A percentile compares a stretch with the other conserved stretches of the same genome.
Conservation (phyloP, 2,797 vertebrate species). For the Geotrypetes seraphini region DNA sequence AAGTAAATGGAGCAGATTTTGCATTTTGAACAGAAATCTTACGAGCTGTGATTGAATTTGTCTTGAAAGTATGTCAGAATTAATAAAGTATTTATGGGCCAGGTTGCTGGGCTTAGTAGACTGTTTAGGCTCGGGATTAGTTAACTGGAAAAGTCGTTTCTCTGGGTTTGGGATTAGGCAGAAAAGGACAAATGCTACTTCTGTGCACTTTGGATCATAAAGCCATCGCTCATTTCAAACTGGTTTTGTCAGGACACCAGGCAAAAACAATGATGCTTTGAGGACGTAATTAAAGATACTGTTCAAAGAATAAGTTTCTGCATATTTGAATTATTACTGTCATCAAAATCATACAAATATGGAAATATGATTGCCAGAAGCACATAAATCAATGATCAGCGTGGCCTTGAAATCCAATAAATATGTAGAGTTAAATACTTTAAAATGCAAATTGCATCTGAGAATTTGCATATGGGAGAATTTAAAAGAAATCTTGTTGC, state of each 20-base stretch:
- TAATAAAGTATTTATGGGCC: slow-evolving; percentile 81
- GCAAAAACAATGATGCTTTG: slow-evolving; percentile 95
- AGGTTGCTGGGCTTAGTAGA: slow-evolving; percentile 70
- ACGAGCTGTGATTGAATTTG: slow-evolving; percentile 89
- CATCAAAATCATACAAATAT: slow-evolving; percentile 99
- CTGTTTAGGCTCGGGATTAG: slow-evolving; percentile 68
- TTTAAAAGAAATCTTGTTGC: slow-evolving; percentile 95
- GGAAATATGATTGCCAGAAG: slow-evolving; percentile 99
- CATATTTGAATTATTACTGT: slow-evolving; percentile 99
- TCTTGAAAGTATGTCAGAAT: slow-evolving; percentile 96
- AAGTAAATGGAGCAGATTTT: slow-evolving; percentile 74
- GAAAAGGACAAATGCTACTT: slow-evolving; percentile 63
- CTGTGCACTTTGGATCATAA: slow-evolving; percentile 53
- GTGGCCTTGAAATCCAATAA: slow-evolving; percentile 98
- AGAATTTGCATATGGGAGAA: slow-evolving; percentile 96
- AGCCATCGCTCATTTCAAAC: slow-evolving; percentile 77
- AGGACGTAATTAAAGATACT: slow-evolving; percentile 99
- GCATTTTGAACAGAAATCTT: slow-evolving; percentile 76
- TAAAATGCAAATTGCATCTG: slow-evolving; percentile 97
- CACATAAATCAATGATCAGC: slow-evolving; percentile 99
- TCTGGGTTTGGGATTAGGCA: slow-evolving; percentile 54
- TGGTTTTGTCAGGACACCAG: slow-evolving; percentile 71
- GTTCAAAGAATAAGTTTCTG: slow-evolving; percentile 99
- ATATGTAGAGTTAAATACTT: slow-evolving; percentile 99
- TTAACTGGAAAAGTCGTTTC: slow-evolving; percentile 70